Conservation (phyloP, 2,113 vertebrate genomes). For the Ailurus styani region DNA sequence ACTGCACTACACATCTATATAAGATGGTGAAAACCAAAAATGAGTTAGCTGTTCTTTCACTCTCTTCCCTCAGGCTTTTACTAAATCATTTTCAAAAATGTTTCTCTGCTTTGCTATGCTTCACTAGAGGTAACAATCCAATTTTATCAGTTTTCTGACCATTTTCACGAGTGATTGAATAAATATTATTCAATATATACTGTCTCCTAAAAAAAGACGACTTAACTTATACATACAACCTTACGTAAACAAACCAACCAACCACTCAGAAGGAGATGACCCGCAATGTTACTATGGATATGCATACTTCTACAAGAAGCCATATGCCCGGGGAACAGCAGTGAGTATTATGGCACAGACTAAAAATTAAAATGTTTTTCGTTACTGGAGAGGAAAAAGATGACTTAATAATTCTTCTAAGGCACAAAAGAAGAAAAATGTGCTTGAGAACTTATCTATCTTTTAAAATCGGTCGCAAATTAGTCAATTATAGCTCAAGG, state of each 20-base stretch:
- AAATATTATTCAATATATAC: not conserved
- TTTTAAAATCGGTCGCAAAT: conserved; percentile 23
- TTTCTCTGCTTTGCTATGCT: not conserved
- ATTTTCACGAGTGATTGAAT: not conserved
- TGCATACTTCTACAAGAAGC: not conserved
- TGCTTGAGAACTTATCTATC: not conserved
- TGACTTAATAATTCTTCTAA: not conserved
- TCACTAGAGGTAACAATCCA: not conserved
- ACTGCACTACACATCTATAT: not conserved
- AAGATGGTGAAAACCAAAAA: not conserved
- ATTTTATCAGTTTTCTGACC: not conserved
- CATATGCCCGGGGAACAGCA: not conserved
- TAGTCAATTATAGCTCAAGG: not conserved
- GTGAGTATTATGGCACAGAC: not conserved
- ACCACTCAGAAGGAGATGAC: not conserved
- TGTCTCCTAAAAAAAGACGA: not conserved
- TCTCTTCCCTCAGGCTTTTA: not conserved
- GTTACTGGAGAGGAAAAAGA: not conserved
- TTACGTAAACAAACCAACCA: not conserved
- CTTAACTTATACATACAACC: not conserved
- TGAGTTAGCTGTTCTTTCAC: not conserved
- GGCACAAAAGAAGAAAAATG: not conserved
- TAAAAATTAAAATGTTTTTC: not conserved
- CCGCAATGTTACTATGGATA: not conserved
- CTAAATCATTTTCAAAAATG: not conserved